Evolutionary conservation across 2,113 vertebrate genomes (phyloP).

Genomic region (Semnornis frantzii): DNA sequence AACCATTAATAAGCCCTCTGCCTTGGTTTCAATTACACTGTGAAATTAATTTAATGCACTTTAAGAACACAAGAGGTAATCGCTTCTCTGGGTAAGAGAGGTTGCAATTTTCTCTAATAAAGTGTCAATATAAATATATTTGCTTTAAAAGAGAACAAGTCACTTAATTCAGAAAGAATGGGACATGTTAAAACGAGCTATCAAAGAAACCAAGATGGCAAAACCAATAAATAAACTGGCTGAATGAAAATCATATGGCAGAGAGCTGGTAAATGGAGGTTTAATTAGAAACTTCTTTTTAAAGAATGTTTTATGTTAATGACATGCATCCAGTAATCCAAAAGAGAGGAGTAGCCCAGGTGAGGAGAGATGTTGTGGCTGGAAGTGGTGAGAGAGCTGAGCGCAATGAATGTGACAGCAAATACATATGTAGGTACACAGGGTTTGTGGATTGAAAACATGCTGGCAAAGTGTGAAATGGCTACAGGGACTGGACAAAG

Average conservation of each 20-base stretch:
- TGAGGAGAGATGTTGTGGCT: not conserved
- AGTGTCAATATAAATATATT: constrained; percentile 52
- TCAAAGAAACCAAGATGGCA: constrained; percentile 30
- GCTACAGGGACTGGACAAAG: not conserved
- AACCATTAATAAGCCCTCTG: constrained; percentile 69
- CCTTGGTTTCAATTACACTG: constrained; percentile 62
- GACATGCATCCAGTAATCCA: not conserved
- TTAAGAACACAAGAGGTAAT: constrained; percentile 48
- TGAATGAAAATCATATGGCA: constrained; percentile 42
- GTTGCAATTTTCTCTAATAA: constrained; percentile 54
- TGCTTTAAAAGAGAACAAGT: constrained; percentile 24
- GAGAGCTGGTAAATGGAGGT: constrained; percentile 48
- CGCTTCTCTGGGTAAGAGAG: constrained; percentile 24
- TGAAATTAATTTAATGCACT: constrained; percentile 68
- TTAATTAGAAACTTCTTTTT: constrained; percentile 52
- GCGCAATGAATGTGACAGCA: not conserved
- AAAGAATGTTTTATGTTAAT: constrained; percentile 24
- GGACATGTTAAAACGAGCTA: constrained; percentile 43
- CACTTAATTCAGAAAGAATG: constrained; percentile 41
- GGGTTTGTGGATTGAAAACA: not conserved
- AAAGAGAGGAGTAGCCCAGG: not conserved
- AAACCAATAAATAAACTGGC: constrained; percentile 37
- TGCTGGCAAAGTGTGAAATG: not conserved
- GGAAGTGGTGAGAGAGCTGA: not conserved
- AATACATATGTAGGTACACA: not conserved